phyloP scores from a whole-genome alignment of 2,888 invertebrate species.

The Parascotia fuliginaria region DNA sequence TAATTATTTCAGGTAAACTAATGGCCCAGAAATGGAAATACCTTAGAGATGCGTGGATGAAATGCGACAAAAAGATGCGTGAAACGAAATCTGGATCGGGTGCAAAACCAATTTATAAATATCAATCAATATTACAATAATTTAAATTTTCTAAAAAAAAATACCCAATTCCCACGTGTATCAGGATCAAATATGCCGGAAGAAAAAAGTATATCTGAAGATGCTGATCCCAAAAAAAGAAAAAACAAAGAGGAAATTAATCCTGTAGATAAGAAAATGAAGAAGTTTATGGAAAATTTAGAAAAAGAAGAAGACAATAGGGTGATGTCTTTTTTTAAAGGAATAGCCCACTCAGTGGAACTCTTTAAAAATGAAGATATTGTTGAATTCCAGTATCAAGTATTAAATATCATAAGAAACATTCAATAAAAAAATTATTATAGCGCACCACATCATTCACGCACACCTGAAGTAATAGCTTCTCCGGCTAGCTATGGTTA shows the following conservation, averaged over 20 bases:
- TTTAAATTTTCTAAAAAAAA: constrained; percentile 16
- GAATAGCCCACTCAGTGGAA: too few species aligned
- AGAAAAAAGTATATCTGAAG: too few species aligned
- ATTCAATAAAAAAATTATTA: constrained; percentile 19
- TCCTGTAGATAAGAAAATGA: constrained; percentile 31
- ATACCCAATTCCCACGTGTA: constrained; percentile 4
- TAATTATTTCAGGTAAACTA: constrained; percentile 7
- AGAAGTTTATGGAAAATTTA: constrained; percentile 39
- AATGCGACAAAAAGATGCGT: constrained; percentile 23
- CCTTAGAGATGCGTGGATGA: constrained; percentile 22
- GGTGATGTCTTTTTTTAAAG: too few species aligned
- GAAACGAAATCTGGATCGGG: constrained; percentile 36
- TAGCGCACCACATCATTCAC: constrained; percentile 17
- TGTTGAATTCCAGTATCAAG: too few species aligned
- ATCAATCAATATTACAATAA: constrained; percentile 12
- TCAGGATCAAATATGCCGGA: constrained; percentile 14
- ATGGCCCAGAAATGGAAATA: constrained; percentile 16
- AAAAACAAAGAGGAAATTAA: constrained; percentile 25
- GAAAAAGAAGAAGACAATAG: constrained; percentile 41
- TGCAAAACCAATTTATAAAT: constrained; percentile 29
- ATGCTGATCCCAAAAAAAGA: constrained; percentile 5
- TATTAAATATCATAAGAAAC: too few species aligned
- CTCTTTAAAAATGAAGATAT: too few species aligned
- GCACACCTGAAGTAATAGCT: constrained; percentile 9
- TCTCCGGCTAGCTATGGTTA: constrained; percentile 21